Evolutionary conservation across 2,797 vertebrate species (phyloP).

Genomic region (Hydrolagus colliei): DNA sequence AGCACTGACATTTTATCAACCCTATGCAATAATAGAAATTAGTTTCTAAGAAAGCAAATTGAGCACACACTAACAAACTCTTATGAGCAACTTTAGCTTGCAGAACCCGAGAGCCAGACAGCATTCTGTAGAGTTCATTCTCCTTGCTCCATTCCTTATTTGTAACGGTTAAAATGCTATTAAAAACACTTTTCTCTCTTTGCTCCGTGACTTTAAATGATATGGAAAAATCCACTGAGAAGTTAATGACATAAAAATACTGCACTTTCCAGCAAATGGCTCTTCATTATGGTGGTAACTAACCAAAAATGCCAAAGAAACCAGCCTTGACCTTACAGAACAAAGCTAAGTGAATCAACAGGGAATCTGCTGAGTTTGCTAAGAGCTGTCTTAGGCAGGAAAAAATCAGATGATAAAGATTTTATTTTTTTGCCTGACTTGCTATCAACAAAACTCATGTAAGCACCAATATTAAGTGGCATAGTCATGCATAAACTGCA

Average conservation of each 20-base stretch:
- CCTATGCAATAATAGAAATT: too few relatives aligned
- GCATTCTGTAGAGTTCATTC: too few relatives aligned
- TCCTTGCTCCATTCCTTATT: too few relatives aligned
- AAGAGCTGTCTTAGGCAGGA: background rate
- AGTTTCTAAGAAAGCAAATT: too few relatives aligned
- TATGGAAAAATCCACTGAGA: background rate
- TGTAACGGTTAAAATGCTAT: background rate
- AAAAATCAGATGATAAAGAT: background rate
- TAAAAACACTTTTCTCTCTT: background rate
- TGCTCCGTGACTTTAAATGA: background rate
- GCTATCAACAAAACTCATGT: background rate
- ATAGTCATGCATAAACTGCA: background rate
- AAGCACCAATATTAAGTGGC: slow-evolving; percentile 15
- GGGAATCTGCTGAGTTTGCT: background rate
- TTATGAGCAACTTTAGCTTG: too few relatives aligned
- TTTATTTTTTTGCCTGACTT: background rate
- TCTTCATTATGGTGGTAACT: slow-evolving; percentile 9
- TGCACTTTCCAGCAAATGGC: background rate
- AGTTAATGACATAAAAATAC: background rate
- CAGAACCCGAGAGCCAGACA: too few relatives aligned
- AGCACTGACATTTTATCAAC: too few relatives aligned
- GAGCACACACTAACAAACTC: too few relatives aligned
- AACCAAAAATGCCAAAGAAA: slow-evolving; percentile 4
- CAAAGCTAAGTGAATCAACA: background rate
- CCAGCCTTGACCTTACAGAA: background rate